Evolutionary conservation across 2,113 vertebrate genomes (phyloP).

Genomic region (Sinocyclocheilus maitianheensis): DNA sequence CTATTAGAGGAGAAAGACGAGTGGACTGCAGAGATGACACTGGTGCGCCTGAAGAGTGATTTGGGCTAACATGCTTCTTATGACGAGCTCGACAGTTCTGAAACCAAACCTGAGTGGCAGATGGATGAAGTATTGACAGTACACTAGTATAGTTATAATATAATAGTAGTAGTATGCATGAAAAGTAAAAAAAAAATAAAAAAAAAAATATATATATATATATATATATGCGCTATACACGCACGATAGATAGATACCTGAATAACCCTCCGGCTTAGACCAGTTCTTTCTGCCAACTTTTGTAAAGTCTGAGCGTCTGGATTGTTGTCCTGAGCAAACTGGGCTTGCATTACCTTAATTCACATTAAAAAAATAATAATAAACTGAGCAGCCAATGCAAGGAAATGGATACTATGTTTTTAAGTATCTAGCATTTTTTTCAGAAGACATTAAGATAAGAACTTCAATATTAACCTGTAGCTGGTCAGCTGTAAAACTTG

Average conservation of each 20-base stretch:
- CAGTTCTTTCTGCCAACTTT: constrained; percentile 95
- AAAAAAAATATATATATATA: not conserved
- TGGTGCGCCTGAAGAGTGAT: constrained; percentile 77
- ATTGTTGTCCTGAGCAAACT: constrained; percentile 99
- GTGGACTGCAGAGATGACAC: constrained; percentile 80
- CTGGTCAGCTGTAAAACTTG: constrained; percentile 96
- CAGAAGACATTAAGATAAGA: no score
- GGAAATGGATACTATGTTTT: no score
- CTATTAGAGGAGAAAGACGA: constrained; percentile 86
- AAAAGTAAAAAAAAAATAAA: no score
- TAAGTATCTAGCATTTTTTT: no score
- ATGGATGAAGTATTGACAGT: not conserved
- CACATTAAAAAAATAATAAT: not conserved
- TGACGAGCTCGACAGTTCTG: constrained; percentile 97
- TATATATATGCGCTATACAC: no score
- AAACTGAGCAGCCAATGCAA: not conserved
- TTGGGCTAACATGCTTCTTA: constrained; percentile 92
- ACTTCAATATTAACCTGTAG: constrained; percentile 82
- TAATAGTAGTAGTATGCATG: not conserved
- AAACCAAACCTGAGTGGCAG: constrained; percentile 89
- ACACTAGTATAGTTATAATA: not conserved
- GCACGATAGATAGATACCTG: constrained; percentile 78
- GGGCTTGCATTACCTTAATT: constrained; percentile 96
- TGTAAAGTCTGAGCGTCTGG: constrained; percentile 97
- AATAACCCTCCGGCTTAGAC: constrained; percentile 96